phyloP scores from a whole-genome alignment of 2,888 invertebrate species.

The Gisinianus flammeolus region DNA sequence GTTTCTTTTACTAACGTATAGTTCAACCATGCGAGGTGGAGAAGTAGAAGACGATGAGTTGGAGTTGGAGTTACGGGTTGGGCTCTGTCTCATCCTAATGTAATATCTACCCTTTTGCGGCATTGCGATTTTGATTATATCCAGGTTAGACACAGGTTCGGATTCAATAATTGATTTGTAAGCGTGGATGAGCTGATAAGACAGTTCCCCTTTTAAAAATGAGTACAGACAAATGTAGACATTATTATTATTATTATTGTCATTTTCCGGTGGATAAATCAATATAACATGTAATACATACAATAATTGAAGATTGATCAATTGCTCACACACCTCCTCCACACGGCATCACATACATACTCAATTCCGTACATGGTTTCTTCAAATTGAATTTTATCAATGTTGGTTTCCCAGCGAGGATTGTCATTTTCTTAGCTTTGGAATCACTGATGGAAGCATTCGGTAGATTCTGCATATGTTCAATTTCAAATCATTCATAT shows the following conservation, averaged over 20 bases:
- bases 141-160: conserved; percentile 49
- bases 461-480: conserved; percentile 59
- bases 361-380: conserved; percentile 56
- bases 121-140: conserved; percentile 50
- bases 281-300: too few species aligned
- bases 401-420: conserved; percentile 57
- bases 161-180: conserved; percentile 48
- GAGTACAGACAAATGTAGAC: too few species aligned
- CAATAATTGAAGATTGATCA: too few species aligned
- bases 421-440: conserved; percentile 64
- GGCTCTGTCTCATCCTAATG: conserved; percentile 43
- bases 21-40: conserved; percentile 53
- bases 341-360: conserved; percentile 67
- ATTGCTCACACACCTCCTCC: conserved; percentile 64
- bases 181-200: conserved; percentile 50
- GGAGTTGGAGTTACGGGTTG: neutral
- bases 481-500: neutral
- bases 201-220: too few species aligned
- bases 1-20: conserved; percentile 57
- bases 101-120: conserved; percentile 53
- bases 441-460: conserved; percentile 65
- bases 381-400: conserved; percentile 56
- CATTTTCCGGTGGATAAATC: too few species aligned
- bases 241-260: too few species aligned
- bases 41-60: neutral